A percentile compares a stretch with the other conserved stretches of the same genome.
These are phyloP conservation scores for Microctonus brassicae DNA, from an alignment of 2,888 invertebrate species.

Conservation along the genomic window DNA sequence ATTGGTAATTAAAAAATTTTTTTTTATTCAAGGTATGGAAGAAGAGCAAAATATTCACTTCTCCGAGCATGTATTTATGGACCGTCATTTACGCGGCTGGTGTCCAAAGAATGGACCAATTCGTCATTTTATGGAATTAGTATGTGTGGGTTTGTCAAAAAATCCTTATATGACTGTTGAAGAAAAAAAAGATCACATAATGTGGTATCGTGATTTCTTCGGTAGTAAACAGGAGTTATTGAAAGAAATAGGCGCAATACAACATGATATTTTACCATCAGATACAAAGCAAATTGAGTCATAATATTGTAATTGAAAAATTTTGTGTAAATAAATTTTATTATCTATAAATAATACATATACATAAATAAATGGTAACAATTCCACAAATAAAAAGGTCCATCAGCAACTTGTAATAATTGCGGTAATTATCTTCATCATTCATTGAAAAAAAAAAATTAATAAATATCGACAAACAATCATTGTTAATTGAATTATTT, in stretches of 20 bases:
- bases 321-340: background rate
- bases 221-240: constrained; percentile 82
- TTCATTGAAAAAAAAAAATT: too few species aligned
- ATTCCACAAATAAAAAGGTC: too few species aligned
- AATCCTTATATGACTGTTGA: constrained; percentile 91
- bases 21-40: constrained; percentile 73
- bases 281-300: constrained; percentile 40
- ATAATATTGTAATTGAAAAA: constrained; percentile 11
- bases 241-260: constrained; percentile 75
- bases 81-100: constrained; percentile 86
- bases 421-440: too few species aligned
- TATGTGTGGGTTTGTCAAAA: constrained; percentile 92
- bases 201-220: constrained; percentile 94
- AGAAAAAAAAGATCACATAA: constrained; percentile 90
- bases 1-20: constrained; percentile 4
- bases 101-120: constrained; percentile 93
- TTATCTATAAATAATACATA: background rate
- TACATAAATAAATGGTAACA: too few species aligned
- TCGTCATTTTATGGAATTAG: constrained; percentile 97
- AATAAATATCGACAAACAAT: too few species aligned
- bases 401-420: too few species aligned
- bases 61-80: constrained; percentile 94
- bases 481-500: too few species aligned
- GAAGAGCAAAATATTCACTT: constrained; percentile 82
- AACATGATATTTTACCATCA: constrained; percentile 33